These are phyloP conservation scores for Embiotoca jacksoni DNA, from an alignment of 2,113 vertebrate genomes.

Conservation along the genomic window DNA sequence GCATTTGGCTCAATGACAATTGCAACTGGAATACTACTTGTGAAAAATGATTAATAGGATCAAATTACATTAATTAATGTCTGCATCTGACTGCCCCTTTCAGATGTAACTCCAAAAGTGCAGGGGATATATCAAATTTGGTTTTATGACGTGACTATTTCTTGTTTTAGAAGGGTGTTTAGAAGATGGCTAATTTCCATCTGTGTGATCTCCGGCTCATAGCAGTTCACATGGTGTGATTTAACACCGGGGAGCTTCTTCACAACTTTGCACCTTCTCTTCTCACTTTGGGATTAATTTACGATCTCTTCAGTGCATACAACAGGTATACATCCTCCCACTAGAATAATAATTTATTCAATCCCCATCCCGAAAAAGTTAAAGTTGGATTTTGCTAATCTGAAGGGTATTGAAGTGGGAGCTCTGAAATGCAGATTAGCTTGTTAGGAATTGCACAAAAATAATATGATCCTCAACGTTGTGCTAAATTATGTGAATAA, in stretches of 20 bases:
- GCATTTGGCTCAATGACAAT: too few species aligned
- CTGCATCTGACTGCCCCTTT: too few species aligned
- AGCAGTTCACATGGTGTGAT: slow-evolving; percentile 6
- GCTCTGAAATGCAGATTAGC: slow-evolving; percentile 14
- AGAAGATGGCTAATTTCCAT: slow-evolving; percentile 9
- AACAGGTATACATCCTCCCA: not conserved
- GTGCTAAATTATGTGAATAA: not conserved
- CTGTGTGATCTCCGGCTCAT: not conserved
- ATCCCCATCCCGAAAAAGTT: not conserved
- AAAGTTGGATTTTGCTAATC: not conserved
- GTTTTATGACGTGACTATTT: too few species aligned
- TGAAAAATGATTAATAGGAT: too few species aligned
- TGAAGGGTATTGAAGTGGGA: slow-evolving; percentile 5
- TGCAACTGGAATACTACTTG: too few species aligned
- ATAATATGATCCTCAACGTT: slow-evolving; percentile 10
- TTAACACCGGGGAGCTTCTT: not conserved
- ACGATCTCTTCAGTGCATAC: not conserved
- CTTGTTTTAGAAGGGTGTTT: not conserved
- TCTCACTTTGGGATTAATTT: slow-evolving; percentile 9
- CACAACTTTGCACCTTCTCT: slow-evolving; percentile 20
- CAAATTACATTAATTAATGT: too few species aligned
- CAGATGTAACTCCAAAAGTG: not conserved
- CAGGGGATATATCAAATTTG: not conserved
- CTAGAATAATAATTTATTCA: slow-evolving; percentile 20
- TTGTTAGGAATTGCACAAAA: slow-evolving; percentile 23